Evolutionary conservation across 2,888 invertebrate genomes (phyloP), one percentile per base, ranked within the genome.

Genomic region (Pollenia griseotomentosa): DNA sequence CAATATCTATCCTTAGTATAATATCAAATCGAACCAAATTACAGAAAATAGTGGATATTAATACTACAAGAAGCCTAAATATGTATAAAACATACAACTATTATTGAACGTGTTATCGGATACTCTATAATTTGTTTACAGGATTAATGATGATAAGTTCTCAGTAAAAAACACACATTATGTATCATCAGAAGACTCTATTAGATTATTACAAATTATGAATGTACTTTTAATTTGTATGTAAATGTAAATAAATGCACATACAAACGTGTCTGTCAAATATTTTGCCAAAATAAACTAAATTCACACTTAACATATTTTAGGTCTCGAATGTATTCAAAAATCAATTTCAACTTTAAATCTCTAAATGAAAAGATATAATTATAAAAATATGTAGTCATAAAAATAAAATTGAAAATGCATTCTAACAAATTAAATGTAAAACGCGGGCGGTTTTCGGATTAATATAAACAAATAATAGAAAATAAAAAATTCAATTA

Each of bases 201-300:
- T 33, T 59, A 23, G 23, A 59, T 33, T 7, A 14, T 59, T 59
- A 59, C 33, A 57, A 10, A 57, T 23, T 23, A 57, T 6, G 11
- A 3, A 6, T 57, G 57, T 57, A 57, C 4, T 33, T 57, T 57
- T 57, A 57, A 57, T 23, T 19, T 57, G 19, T 57, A 57, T 59
- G 57, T 59, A 59, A 3, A 59, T 55, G n/a, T 16, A 53, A 51
- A 53, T n/a, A 16, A 55, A 23, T 57, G 11, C 12, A 12, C 10
- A 14, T 10, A 59, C 33, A 59, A 5, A 59, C 5, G 33, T 6
- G 6, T 12, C 57, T 44, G 71, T 14, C 42, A 23, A 71, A 71
- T 57, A 71, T 71, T 71, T 71, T 57, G 71, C 71, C 55, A 71
- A 71, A 71, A 71, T 57, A 1, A 5, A 16, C 6, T 12, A 53